A percentile compares a stretch with the other conserved stretches of the same genome.
Evolutionary conservation across 37 sponge, comb jelly and placozoan species (phyloP).

Genomic region (Lycopodina hypogea): DNA sequence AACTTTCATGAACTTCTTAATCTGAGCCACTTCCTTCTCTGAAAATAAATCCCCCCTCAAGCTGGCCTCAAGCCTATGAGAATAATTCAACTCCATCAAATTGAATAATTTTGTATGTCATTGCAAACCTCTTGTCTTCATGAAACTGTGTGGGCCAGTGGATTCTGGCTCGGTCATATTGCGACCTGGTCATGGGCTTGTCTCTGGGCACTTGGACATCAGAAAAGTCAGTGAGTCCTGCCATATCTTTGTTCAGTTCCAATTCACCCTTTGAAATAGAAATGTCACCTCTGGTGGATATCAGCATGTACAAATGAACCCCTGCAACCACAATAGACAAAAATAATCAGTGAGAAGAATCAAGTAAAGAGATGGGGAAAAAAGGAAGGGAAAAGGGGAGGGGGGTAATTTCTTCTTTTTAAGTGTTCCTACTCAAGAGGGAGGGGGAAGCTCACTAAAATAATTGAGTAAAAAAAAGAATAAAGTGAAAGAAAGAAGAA

Average conservation of each 20-base stretch:
- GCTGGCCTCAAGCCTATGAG: constrained; percentile 55
- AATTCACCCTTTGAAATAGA: not conserved
- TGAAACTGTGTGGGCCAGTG: constrained; percentile 80
- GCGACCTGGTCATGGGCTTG: constrained; percentile 75
- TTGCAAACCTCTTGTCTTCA: constrained; percentile 75
- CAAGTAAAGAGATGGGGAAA: not conserved
- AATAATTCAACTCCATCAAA: not conserved
- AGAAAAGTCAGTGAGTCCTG: constrained; percentile 34
- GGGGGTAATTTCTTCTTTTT: no score
- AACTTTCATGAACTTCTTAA: constrained; percentile 64
- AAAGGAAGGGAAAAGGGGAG: constrained; percentile 19
- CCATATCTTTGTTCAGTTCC: not conserved
- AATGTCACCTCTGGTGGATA: not conserved
- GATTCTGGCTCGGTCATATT: constrained; percentile 50
- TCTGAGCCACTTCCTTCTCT: constrained; percentile 27
- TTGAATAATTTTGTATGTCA: not conserved
- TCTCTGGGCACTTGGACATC: constrained; percentile 39
- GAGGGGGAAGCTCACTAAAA: no score
- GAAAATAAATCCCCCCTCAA: constrained; percentile 54
- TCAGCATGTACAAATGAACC: constrained; percentile 11
- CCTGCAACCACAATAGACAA: no score
- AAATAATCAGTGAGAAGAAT: no score
- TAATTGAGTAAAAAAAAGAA: no score
- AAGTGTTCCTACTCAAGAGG: constrained; percentile 57
- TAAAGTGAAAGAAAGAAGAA: constrained; percentile 11